Base-by-base conservation (phyloP, 2,888 invertebrate species). In the Boloria selene region DNA sequence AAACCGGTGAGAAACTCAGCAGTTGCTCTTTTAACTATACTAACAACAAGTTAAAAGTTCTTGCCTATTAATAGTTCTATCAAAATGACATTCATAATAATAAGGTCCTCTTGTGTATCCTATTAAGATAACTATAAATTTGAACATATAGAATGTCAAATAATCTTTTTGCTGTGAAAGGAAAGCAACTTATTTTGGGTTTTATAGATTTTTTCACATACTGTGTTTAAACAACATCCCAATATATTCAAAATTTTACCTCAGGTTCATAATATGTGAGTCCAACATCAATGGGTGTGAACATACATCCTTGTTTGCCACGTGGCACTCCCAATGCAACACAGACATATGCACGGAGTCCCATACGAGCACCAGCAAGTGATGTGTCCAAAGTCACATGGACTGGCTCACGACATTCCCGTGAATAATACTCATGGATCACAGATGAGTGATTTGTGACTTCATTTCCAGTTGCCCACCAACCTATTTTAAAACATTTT, bases 381-480 rank as follows among this genome's bases (percentile, higher is more conserved):
- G 97, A 96, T 4, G 99, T 98, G 87, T 99, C 99, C 63, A 99
- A 95, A 14, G 99, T 98, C 75, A 99, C 93, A 86, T 99, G 98
- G 53, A 99, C 96, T 0, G 99, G 98, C 87, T 96, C 96, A 78
- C 96, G 96, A 83, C 98, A 97, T 90, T 98, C 98, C 71, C 98
- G 94, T 13, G 98, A 95, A 87, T 99, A 99, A 90, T 99, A 99
- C 85, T 99, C 98, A 81, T 99, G 99, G 83, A 99, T 99, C 63
- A 99, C 97, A 0, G 98, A 97, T 62, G 98, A 98, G 90, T 98
- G 98, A 82, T 97, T 98, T 0, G 99, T 98, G 51, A 99, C 98
- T 88, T 99, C 99, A 75, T 97, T 96, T 61, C 99, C 98, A 0
- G 99, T 99, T 1, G 99, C 98, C 96, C 96, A 99, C 99, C 99